Evolutionary conservation across 2,797 vertebrate species (phyloP), one percentile per base, ranked within the genome.

Genomic region (Tolypeutes matacus): DNA sequence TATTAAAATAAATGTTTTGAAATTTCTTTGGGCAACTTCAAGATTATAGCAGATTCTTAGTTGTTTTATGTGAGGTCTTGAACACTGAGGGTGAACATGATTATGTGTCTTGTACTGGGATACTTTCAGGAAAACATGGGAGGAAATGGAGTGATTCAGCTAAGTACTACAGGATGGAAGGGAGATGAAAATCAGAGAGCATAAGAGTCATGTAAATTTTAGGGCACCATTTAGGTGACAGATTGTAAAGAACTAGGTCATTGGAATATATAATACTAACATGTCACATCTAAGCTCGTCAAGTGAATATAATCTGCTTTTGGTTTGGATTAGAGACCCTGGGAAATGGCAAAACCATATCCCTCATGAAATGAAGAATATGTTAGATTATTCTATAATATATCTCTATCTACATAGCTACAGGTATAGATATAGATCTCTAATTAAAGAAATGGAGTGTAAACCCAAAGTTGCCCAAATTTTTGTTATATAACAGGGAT

Each of bases 1-100:
- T 2, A 46, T 5, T 11, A 27, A 29, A 58, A 1, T 14, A 21
- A 14, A 21, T 0, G 27, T 7, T 15, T 0, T 1, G 18, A 27
- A 17, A 29, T 21, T 8, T 3, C 67, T 15, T 3, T 25, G 58
- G 1, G 18, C 58, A 1, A 0, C 17, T 12, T 13, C 29, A 49
- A 5, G 12, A 0, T 0, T 2, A 17, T 0, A 25, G n/a, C 7
- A 49, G 64, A 10, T 17, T 67, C 27, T 7, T 53, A 9, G 10
- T 5, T 12, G 15, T 3, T 18, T 75, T 23, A 49, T n/a, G 27
- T 75, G 34, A 39, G 34, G n/a, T 49, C 51, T 29, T 15, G 42
- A 53, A 56, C 20, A 8, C 4, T n/a, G 39, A 53, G 12, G 18
- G 21, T 23, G 7, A 18, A 15, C 29, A 4, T 5, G 23, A 7